Conservation (phyloP, 2,797 vertebrate species). For the Thamnophis elegans region DNA sequence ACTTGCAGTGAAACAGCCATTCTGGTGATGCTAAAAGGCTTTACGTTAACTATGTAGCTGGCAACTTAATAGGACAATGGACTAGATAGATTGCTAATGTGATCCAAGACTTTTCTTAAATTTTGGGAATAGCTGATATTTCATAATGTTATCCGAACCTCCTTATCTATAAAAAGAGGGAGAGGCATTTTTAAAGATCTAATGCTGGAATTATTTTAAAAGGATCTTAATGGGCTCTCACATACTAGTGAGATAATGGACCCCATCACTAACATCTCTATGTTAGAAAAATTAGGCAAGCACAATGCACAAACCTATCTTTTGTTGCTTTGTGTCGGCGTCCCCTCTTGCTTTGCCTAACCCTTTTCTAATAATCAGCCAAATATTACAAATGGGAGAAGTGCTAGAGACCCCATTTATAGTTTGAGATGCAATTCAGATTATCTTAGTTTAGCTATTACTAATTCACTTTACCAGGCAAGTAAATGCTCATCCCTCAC, state of each 20-base stretch:
- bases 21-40: not conserved
- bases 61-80: not conserved
- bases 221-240: not conserved
- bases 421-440: rapidly evolving
- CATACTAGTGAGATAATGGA: not conserved
- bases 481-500: not conserved
- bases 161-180: not conserved
- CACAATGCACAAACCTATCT: not conserved
- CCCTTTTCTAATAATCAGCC: not conserved
- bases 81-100: not conserved
- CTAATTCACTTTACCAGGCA: not conserved
- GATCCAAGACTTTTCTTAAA: not conserved
- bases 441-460: not conserved
- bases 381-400: not conserved
- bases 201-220: constrained; percentile 14
- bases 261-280: not conserved
- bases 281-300: not conserved
- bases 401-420: not conserved
- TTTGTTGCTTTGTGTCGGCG: constrained; percentile 9
- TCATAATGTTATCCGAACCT: not conserved
- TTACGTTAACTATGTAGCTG: not conserved
- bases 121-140: not conserved
- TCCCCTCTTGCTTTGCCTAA: not conserved
- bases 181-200: not conserved
- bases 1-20: not conserved